Evolutionary conservation across 2,888 invertebrate genomes (phyloP), one percentile per base, ranked within the genome.

Genomic region (Thalpophila matura): DNA sequence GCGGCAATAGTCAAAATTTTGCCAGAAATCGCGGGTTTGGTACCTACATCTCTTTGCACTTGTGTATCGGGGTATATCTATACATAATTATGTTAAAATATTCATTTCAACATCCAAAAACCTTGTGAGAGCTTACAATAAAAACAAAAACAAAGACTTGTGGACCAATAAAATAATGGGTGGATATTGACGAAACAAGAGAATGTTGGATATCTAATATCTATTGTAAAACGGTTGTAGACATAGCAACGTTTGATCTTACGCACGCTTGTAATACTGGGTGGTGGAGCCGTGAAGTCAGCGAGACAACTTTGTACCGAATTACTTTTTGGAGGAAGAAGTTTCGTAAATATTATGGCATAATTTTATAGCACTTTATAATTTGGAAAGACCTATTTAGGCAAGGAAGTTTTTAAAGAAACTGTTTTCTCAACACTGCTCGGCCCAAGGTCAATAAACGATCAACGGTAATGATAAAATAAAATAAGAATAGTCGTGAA

Each of bases 181-280:
- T 71, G 56, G 64, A 80, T 79, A 81, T 82, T 81, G 75, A 79
- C 79, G 87, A 83, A 90, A 89, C 80, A 81, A 60, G 86, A 88
- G 87, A 88, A 79, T 71, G 79, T 86, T 85, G 86, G 60, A 63
- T 72, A 79, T 79, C 74, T 74, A 85, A 87, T 86, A 85, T 86
- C 85, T 65, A 82, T 85, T 83, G 77, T 80, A 81, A 84, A 88
- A 83, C 81, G 85, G 81, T 80, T 85, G 89, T 82, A 84, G 86
- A 82, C 90, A 80, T 91, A 85, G 91, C 89, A 91, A 91, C 91
- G 85, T 91, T 91, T 91, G 91, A 91, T 91, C 89, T 88, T 69
- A 66, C 68, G 80, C 68, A 77, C 78, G 84, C 81, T 71, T 80
- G 67, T 53, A 62, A 53, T 57, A 51, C 57, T 64, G 26, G 37